Evolutionary conservation across 2,113 vertebrate species (phyloP).

Genomic region (Austrofundulus limnaeus): DNA sequence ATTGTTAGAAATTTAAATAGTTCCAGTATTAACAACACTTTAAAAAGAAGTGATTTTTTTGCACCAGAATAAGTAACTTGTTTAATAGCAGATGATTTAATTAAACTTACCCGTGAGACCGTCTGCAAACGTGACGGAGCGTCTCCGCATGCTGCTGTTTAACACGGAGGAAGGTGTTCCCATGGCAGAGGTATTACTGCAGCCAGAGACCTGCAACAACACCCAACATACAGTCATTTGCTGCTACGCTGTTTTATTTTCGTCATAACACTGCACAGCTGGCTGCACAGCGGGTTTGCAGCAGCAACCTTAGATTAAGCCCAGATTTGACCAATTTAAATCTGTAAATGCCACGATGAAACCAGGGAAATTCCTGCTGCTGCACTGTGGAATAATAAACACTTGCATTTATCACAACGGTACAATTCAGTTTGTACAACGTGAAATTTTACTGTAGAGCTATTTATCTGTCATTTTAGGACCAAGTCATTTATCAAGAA

Average conservation of each 20-base stretch:
- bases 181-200: slow-evolving; percentile 42
- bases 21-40: too few relatives aligned
- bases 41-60: too few relatives aligned
- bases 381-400: slow-evolving; percentile 5
- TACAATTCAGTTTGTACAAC: slow-evolving; percentile 4
- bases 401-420: slow-evolving; percentile 3
- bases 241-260: neutral
- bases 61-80: neutral
- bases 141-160: slow-evolving; percentile 13
- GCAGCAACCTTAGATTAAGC: neutral
- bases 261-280: neutral
- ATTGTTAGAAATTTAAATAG: too few relatives aligned
- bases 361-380: neutral
- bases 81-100: neutral
- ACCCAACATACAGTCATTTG: neutral
- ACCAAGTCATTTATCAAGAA: slow-evolving; percentile 30
- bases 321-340: neutral
- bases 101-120: slow-evolving; percentile 50
- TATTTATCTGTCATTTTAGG: slow-evolving; percentile 41
- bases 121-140: slow-evolving; percentile 30
- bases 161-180: slow-evolving; percentile 45
- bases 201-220: slow-evolving; percentile 61
- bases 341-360: slow-evolving; percentile 4
- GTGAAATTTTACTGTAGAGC: slow-evolving; percentile 10
- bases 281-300: slow-evolving; percentile 2